Evolutionary conservation across 2,888 invertebrate genomes (phyloP).

Genomic region (Fissipunctia ypsillon): DNA sequence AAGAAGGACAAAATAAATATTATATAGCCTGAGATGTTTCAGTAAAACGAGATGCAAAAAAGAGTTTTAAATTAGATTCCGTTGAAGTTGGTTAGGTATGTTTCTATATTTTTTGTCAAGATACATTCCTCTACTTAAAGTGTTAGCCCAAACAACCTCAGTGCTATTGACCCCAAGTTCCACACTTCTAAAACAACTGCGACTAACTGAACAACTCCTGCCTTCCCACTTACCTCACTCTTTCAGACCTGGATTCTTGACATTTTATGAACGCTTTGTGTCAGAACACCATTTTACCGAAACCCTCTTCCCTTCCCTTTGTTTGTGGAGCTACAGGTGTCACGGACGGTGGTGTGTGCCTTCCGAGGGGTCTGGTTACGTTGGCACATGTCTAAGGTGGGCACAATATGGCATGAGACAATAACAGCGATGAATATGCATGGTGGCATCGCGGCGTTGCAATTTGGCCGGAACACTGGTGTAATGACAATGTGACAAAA

Average conservation of each 20-base stretch:
- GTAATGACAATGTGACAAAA: constrained; percentile 89
- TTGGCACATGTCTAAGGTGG: constrained; percentile 76
- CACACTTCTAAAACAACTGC: constrained; percentile 48
- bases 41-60: background rate
- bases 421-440: constrained; percentile 87
- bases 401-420: constrained; percentile 85
- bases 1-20: background rate
- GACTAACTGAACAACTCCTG: constrained; percentile 74
- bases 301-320: constrained; percentile 62
- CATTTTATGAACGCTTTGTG: constrained; percentile 85
- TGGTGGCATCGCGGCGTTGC: constrained; percentile 85
- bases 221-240: constrained; percentile 71
- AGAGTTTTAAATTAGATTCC: no score
- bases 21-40: background rate
- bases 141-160: background rate
- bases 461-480: constrained; percentile 87
- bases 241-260: constrained; percentile 80
- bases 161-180: constrained; percentile 39
- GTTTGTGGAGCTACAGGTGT: background rate
- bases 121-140: background rate
- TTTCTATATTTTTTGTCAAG: no score
- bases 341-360: constrained; percentile 25
- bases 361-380: constrained; percentile 65
- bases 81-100: background rate
- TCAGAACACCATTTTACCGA: constrained; percentile 60